Evolutionary conservation across 2,888 invertebrate species (phyloP).

Genomic region (Yponomeuta plumbellus): DNA sequence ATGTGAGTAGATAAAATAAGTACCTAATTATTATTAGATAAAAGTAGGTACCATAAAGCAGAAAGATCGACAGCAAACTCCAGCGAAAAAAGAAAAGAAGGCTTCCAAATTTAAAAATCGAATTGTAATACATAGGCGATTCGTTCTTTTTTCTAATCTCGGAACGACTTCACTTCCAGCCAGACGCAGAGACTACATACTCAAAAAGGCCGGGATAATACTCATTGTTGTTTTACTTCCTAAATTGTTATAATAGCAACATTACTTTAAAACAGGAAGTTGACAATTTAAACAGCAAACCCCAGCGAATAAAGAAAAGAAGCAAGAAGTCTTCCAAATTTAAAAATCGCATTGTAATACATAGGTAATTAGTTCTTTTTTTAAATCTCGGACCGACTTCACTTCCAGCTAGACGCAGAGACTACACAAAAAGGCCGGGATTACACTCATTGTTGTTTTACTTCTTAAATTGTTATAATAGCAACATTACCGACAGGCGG

Average conservation of each 20-base stretch:
- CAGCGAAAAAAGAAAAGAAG: background rate
- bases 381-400: background rate
- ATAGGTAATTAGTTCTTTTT: background rate
- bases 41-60: too few relatives aligned
- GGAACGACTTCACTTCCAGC: background rate
- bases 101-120: background rate
- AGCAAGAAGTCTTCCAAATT: background rate
- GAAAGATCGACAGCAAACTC: background rate
- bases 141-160: background rate
- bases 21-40: too few relatives aligned
- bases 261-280: too few relatives aligned
- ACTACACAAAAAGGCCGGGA: conserved; percentile 9
- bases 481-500: conserved; percentile 65
- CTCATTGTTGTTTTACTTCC: conserved; percentile 71
- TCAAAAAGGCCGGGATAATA: conserved; percentile 24
- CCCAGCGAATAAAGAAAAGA: background rate
- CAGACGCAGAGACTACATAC: background rate
- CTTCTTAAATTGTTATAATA: conserved; percentile 73
- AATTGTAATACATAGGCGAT: background rate
- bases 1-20: too few relatives aligned
- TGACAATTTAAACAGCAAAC: background rate
- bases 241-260: conserved; percentile 70
- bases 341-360: background rate
- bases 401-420: background rate
- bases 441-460: conserved; percentile 63